A percentile compares a stretch with the other conserved stretches of the same genome.
These are phyloP conservation scores for Nannoperca obscura DNA, from an alignment of 2,797 vertebrate genomes.

Conservation along the genomic window DNA sequence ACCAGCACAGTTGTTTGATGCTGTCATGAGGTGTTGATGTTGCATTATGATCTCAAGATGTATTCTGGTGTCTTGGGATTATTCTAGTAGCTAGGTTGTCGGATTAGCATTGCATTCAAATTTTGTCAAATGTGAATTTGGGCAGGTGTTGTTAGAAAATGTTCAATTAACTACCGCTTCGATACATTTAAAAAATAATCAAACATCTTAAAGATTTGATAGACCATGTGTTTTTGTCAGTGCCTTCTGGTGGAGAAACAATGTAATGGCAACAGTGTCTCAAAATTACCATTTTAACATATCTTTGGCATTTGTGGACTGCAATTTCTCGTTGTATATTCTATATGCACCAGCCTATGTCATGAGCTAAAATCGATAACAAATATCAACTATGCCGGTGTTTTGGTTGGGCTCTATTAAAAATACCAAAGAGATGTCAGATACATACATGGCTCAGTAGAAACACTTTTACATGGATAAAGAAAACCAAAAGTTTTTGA, in stretches of 20 bases:
- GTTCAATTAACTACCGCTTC: not conserved
- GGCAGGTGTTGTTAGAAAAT: not conserved
- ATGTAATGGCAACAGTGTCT: not conserved
- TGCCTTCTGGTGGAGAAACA: not conserved
- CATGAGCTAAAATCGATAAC: not conserved
- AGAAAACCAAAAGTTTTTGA: not conserved
- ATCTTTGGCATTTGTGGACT: not conserved
- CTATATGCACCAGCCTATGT: not conserved
- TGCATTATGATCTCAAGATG: conserved; percentile 2
- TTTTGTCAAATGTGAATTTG: not conserved
- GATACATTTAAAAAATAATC: not conserved
- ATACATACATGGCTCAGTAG: not conserved
- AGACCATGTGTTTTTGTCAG: not conserved
- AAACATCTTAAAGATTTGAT: not conserved
- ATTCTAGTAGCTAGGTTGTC: not conserved
- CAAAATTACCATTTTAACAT: not conserved
- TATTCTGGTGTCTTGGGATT: not conserved
- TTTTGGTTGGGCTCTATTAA: not conserved
- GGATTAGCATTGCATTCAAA: conserved; percentile 2
- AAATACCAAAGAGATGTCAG: not conserved
- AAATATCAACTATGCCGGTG: not conserved
- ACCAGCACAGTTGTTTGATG: not conserved
- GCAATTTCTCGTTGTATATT: not conserved
- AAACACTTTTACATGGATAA: not conserved
- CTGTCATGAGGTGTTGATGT: not conserved